Conservation (phyloP, 2,888 invertebrate genomes). For the Pycnomerus fuliginosus region DNA sequence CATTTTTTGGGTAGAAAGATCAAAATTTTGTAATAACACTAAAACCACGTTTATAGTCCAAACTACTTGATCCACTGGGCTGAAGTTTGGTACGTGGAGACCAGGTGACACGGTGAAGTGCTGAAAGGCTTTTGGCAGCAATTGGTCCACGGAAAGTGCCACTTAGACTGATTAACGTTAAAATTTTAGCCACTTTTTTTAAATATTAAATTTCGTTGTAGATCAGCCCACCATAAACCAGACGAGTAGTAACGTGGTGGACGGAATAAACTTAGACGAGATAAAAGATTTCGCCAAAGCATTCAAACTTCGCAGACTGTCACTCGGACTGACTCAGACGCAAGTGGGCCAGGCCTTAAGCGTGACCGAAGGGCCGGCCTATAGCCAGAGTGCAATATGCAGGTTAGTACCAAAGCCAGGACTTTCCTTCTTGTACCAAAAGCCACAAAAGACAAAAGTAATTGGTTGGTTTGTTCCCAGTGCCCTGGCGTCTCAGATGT, state of each 20-base stretch:
- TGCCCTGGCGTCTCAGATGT: conserved; percentile 97
- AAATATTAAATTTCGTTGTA: no score
- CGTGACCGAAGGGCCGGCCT: conserved; percentile 95
- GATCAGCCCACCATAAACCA: conserved; percentile 93
- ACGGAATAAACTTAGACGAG: conserved; percentile 95
- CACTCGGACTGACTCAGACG: conserved; percentile 92
- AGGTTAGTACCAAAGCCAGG: conserved; percentile 64
- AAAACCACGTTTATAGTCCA: no score
- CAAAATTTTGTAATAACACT: no score
- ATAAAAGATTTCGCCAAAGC: conserved; percentile 98
- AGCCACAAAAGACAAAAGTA: conserved; percentile 39
- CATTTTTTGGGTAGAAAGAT: no score
- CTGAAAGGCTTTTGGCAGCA: no score
- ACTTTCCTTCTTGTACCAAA: no score
- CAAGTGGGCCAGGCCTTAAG: conserved; percentile 97
- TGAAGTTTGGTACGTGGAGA: no score
- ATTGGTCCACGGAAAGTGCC: no score
- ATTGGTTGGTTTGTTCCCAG: conserved; percentile 69
- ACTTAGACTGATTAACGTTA: no score
- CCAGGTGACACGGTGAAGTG: no score
- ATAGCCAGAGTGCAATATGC: conserved; percentile 99
- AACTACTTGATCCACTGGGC: no score
- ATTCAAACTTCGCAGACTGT: conserved; percentile 90
- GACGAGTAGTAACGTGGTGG: conserved; percentile 90
- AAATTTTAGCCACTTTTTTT: no score